Base-by-base conservation (phyloP, 2,888 invertebrate species). In the Netelia virgata region DNA sequence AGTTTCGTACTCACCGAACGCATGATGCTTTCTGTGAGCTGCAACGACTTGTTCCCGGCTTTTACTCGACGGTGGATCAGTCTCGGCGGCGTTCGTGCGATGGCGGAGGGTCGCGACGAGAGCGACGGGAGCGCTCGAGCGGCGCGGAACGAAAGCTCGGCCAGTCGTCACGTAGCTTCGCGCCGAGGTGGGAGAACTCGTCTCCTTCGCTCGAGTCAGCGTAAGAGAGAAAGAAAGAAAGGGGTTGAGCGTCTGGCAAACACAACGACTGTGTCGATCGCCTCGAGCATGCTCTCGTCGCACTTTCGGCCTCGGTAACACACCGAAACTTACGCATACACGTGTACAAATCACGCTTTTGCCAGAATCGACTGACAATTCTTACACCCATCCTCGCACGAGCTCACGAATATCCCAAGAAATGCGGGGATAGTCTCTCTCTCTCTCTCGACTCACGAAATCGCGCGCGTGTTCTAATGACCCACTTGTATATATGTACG, bases 1-100 rank as follows among this genome's bases (percentile, higher is more conserved):
- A 69, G 90, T 90, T 88, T 91, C 86, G 90, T 93, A 93, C 93
- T 93, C 92, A 93, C 93, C 93, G 91, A 93, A 92, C 92, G 92
- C 93, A 93, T 93, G 93, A 92, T 93, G 93, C 92, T 92, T 91
- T 93, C 92, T 91, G 91, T 91, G 92, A 89, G 90, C 90, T 86
- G 87, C 86, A 82, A 86, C 85, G 87, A 83, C 84, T 82, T 83
- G 88, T 83, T 89, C 89, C 88, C 89, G 89, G 91, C 92, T 92
- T 92, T 92, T 92, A 92, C 90, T 86, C 88, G 86, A 18, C 64
- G 82, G 87, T 88, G 88, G 88, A 90, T 89, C 8, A 57, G 10
- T 18, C 57, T 57, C 57, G 16, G 10, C 5, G 20, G 2, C 57
- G 16, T n/a, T 1, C 57, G 57, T 57, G 57, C 16, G 20, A 18